Evolutionary conservation across 2,888 invertebrate species (phyloP), one percentile per base, ranked within the genome.

Genomic region (Diloba caeruleocephala): DNA sequence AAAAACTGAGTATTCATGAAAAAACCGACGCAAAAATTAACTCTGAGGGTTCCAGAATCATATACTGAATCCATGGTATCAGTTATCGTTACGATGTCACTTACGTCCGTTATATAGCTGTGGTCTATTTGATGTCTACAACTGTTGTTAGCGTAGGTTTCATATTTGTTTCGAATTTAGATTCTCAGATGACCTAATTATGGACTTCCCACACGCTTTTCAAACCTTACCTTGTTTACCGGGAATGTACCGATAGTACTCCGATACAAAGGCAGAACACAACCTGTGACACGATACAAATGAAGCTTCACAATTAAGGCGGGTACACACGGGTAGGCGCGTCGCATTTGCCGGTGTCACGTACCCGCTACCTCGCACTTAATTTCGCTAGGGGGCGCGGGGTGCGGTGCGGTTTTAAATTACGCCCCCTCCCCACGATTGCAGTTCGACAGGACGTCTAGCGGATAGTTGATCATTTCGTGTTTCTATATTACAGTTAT

Each of bases 281-380:
- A 57, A 52, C 57, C 56, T 38, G 70, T 72, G 75, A 73, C 81
- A 74, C 65, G 76, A 72, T 79, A 88, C 86, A 89, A 89, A 91
- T 89, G 89, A 84, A 87, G 86, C 85, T 81, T 82, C 79, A 87
- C 87, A 89, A 91, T 90, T 88, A 90, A 89, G 89, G 87, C 83
- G 82, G 78, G 85, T 81, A 86, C 84, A 88, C 86, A 87, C 83
- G 77, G 77, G 74, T 84, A 89, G 86, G 87, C 84, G 83, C 82
- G 77, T 80, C 83, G 84, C 90, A 91, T 92, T 92, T 90, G 90
- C 90, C 82, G 88, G 85, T 89, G 92, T 92, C 92, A 91, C 92
- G 89, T 87, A 79, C 79, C 87, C 79, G 82, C 82, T 87, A 84
- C 80, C 85, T 89, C 87, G 84, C 90, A 92, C 92, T 92, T 92